Evolutionary conservation across 2,797 vertebrate species (phyloP).

Genomic region (Synanceia verrucosa): DNA sequence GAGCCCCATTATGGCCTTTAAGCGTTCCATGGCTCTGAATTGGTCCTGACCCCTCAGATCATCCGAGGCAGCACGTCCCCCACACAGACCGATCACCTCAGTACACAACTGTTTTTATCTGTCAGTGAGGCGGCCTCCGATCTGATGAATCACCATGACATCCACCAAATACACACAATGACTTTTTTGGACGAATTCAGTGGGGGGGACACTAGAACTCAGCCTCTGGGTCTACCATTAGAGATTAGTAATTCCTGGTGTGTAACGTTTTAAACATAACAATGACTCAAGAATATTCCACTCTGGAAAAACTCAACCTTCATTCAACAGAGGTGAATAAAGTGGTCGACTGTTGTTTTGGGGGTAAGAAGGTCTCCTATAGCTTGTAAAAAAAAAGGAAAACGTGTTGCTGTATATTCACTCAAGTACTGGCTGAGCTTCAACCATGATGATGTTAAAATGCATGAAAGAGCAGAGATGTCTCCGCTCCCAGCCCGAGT

Average conservation of each 20-base stretch:
- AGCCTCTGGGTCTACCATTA: not conserved
- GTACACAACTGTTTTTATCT: constrained; percentile 37
- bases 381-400: constrained; percentile 11
- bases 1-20: constrained; percentile 42
- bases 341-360: constrained; percentile 8
- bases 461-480: constrained; percentile 11
- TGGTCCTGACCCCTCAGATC: constrained; percentile 42
- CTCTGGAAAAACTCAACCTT: constrained; percentile 19
- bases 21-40: constrained; percentile 41
- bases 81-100: constrained; percentile 11
- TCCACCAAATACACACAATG: constrained; percentile 32
- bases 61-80: constrained; percentile 14
- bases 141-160: constrained; percentile 34
- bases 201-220: not conserved
- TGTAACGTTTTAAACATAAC: constrained; percentile 11
- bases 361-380: not conserved
- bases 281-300: constrained; percentile 5
- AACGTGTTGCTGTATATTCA: constrained; percentile 5
- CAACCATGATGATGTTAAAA: constrained; percentile 6
- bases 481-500: constrained; percentile 22
- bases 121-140: constrained; percentile 29
- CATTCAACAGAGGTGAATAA: constrained; percentile 7
- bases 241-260: constrained; percentile 6
- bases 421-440: not conserved
- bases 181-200: not conserved